Conservation (phyloP, 2,113 vertebrate genomes). For the Ginglymostoma cirratum region DNA sequence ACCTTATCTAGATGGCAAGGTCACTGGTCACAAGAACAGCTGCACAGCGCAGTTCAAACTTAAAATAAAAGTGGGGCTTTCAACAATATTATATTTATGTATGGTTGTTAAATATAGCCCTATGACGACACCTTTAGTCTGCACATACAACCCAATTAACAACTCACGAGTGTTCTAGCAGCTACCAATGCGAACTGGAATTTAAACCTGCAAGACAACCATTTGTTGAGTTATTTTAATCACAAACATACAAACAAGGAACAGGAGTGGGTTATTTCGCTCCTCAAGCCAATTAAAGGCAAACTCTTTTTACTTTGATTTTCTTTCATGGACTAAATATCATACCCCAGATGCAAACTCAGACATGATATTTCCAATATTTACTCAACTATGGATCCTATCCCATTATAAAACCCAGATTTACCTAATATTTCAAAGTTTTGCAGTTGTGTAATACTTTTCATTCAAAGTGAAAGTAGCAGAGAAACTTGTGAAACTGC, state of each 20-base stretch:
- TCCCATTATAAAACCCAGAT: background rate
- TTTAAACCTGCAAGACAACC: background rate
- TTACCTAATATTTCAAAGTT: background rate
- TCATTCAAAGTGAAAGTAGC: background rate
- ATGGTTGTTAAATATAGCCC: background rate
- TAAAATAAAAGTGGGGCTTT: constrained; percentile 5
- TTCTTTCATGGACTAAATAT: background rate
- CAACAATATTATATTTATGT: background rate
- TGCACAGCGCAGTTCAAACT: background rate
- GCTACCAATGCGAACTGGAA: background rate
- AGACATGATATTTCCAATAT: background rate
- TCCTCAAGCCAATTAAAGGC: background rate
- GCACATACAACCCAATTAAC: background rate
- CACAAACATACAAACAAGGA: no score
- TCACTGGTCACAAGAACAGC: background rate
- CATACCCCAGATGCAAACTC: background rate
- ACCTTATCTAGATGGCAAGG: background rate
- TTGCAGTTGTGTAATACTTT: background rate
- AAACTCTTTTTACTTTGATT: background rate
- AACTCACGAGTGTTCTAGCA: background rate
- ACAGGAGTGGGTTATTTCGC: no score
- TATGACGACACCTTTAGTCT: background rate
- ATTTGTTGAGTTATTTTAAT: background rate
- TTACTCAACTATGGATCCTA: background rate
- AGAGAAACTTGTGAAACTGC: background rate